phyloP scores from a whole-genome alignment of 1,140 invertebrate species.

The Calliopsis andreniformis region DNA sequence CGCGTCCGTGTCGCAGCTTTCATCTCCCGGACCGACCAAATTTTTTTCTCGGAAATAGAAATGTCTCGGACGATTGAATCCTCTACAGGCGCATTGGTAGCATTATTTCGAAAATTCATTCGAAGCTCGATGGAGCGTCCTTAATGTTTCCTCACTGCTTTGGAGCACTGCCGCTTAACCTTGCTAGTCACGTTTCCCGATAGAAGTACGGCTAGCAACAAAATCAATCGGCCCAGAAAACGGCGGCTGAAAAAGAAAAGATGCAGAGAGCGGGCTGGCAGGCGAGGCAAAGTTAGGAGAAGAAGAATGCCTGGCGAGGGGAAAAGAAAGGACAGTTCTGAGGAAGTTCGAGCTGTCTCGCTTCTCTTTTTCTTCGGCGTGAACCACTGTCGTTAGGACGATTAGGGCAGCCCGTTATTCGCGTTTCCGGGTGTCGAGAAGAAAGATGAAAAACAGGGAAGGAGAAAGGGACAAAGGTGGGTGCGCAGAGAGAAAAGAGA shows the following conservation, averaged over 20 bases:
- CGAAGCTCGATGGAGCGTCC: background rate
- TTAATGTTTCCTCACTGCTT: no score
- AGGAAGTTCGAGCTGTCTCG: constrained; percentile 6
- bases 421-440: constrained; percentile 19
- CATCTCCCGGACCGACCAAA: constrained; percentile 19
- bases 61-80: background rate
- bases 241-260: background rate
- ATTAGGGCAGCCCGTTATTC: constrained; percentile 28
- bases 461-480: background rate
- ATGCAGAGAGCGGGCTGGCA: no score
- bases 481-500: background rate
- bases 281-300: background rate
- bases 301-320: background rate
- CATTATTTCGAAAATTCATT: background rate
- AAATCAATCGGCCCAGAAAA: constrained; percentile 34
- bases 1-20: constrained; percentile 30
- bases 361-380: background rate
- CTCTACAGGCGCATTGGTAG: background rate
- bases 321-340: background rate
- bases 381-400: constrained; percentile 34
- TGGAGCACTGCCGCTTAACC: background rate
- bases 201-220: background rate
- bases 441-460: constrained; percentile 19
- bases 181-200: constrained; percentile 9
- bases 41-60: background rate